Base-by-base conservation (phyloP, 2,113 vertebrate genomes). In the Miniopterus natalensis region DNA sequence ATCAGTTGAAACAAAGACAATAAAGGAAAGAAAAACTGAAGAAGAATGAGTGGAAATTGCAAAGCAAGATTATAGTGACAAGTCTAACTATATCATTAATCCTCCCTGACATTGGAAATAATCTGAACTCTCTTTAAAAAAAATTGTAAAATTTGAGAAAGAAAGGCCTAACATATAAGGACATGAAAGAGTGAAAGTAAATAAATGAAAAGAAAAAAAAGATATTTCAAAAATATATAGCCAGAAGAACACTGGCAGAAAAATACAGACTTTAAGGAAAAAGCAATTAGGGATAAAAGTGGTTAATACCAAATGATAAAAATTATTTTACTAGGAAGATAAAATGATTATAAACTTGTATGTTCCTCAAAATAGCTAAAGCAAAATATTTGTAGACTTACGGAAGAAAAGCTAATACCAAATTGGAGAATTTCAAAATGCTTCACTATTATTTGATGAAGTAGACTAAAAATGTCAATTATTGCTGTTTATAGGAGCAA, bases 281-380 rank as follows among this genome's bases (percentile, higher is more conserved):
- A 55, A 51, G 3, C 40, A 55, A 29, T 83, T 73, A 61, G 21
- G 40, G 8, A 42, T 45, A 57, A 49, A 65, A 47, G 5, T 78
- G 15, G 10, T 59, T 94, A 51, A 79, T 73, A 57, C 6, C 42
- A 92, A 92, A 91, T 75, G n/a, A 75, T 71, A 84, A 87, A 55
- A 84, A 36, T 49, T 73, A 73, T 71, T 47, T 83, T 6, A 59
- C 7, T 40, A 89, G 40, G 17, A 89, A 73, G 55, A 68, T 59
- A 71, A 92, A 74, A 55, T 15, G 53, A 40, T 78, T 81, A 71
- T 14, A 84, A 93, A 87, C 18, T 61, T 90, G 63, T 51, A 49
- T 91, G 23, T 6, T 85, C 10, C 9, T 71, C 42, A 93, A 86
- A 87, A 78, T 49, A 65, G n/a, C 8, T 25, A 83, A 77, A 25